Conservation (phyloP, 2,113 vertebrate genomes). For the Rhinogobius similis region DNA sequence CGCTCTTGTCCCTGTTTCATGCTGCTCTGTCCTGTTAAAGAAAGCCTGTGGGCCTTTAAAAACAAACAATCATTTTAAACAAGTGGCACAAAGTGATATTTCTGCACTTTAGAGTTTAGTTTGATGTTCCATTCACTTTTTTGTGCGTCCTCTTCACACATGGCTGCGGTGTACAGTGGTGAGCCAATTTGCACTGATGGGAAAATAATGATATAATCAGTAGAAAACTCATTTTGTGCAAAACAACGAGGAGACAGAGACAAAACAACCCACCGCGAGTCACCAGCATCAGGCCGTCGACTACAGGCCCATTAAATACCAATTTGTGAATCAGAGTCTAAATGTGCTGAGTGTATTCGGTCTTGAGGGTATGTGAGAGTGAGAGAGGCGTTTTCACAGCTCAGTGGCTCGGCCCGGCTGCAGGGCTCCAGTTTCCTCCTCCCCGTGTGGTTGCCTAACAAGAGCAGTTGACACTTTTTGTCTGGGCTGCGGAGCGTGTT, state of each 20-base stretch:
- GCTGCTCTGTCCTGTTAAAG: too few species aligned
- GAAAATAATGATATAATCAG: conserved; percentile 67
- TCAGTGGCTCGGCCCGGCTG: conserved; percentile 22
- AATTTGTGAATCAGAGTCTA: neutral
- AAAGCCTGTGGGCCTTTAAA: too few species aligned
- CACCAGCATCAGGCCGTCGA: conserved; percentile 25
- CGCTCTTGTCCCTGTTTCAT: too few species aligned
- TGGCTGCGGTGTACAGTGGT: conserved; percentile 43
- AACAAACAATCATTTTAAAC: too few species aligned
- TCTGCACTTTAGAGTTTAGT: too few species aligned
- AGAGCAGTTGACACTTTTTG: conserved; percentile 36
- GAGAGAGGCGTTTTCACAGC: conserved; percentile 36
- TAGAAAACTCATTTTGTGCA: conserved; percentile 56
- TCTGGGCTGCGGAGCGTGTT: conserved; percentile 9
- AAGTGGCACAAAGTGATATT: too few species aligned
- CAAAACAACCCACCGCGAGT: conserved; percentile 38
- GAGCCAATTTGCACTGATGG: conserved; percentile 60
- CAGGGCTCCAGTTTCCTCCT: conserved; percentile 40
- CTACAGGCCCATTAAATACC: conserved; percentile 31
- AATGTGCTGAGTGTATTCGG: neutral
- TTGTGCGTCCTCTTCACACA: conserved; percentile 42
- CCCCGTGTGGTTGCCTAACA: conserved; percentile 42
- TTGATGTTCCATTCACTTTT: neutral
- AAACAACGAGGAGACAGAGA: conserved; percentile 43
- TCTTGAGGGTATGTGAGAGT: conserved; percentile 25